These are phyloP conservation scores for Neopipo cinnamomea DNA, from an alignment of 2,113 vertebrate species.

Conservation along the genomic window DNA sequence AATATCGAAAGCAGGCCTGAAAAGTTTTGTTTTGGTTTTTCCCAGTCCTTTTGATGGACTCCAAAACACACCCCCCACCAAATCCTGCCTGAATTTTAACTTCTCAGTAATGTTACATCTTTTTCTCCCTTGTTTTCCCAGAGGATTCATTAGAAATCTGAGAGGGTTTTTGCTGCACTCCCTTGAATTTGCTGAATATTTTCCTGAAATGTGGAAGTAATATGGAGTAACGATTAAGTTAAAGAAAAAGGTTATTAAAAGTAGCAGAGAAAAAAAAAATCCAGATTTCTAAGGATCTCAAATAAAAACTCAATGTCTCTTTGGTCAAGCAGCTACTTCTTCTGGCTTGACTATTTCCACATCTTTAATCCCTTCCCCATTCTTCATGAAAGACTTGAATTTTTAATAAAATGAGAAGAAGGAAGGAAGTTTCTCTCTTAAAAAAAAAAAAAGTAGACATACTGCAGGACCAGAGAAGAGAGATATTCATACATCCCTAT, in stretches of 20 bases:
- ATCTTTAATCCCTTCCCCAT: neutral
- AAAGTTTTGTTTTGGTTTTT: neutral
- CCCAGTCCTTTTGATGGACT: neutral
- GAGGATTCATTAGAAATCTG: neutral
- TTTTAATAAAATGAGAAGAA: conserved; percentile 27
- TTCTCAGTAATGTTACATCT: neutral
- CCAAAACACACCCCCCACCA: neutral
- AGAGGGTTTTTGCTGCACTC: neutral
- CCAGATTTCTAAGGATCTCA: neutral
- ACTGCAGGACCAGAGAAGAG: neutral
- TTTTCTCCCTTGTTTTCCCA: neutral
- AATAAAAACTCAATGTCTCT: neutral
- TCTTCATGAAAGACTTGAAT: neutral
- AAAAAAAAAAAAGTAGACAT: neutral
- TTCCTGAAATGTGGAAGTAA: neutral
- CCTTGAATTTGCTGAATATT: neutral
- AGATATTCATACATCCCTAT: neutral
- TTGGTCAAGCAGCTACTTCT: neutral
- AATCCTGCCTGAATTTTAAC: neutral
- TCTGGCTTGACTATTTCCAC: neutral
- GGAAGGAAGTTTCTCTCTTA: neutral
- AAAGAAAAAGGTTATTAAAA: neutral
- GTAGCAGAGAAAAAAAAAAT: neutral
- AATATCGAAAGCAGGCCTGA: neutral
- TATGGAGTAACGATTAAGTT: neutral